Conservation (phyloP, 1,140 invertebrate species). For the Hypothenemus hampei region DNA sequence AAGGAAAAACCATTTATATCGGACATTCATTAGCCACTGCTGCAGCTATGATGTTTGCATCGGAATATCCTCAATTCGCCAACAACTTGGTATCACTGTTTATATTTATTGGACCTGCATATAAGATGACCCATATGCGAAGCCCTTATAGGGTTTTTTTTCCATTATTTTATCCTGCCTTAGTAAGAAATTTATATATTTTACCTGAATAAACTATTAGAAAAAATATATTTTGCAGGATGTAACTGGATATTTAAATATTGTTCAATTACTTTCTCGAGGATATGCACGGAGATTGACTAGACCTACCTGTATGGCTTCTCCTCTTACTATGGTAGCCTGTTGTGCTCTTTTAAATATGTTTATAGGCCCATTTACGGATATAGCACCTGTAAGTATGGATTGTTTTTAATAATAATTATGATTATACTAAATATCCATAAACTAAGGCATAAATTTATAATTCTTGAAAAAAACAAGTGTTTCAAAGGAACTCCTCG, state of each 20-base stretch:
- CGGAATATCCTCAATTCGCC: conserved; percentile 44
- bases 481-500: no score
- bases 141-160: conserved; percentile 37
- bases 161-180: conserved; percentile 31
- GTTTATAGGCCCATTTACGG: conserved; percentile 36
- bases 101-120: conserved; percentile 40
- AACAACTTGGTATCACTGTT: conserved; percentile 33
- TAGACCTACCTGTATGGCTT: conserved; percentile 34
- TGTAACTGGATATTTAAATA: conserved; percentile 29
- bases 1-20: conserved; percentile 50
- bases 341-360: conserved; percentile 34
- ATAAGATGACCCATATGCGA: conserved; percentile 37
- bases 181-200: conserved; percentile 20
- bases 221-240: conserved; percentile 26
- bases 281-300: conserved; percentile 30
- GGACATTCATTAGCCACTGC: conserved; percentile 50
- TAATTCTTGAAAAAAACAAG: no score
- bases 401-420: no score
- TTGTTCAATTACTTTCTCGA: conserved; percentile 34
- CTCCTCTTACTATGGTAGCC: conserved; percentile 32
- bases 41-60: conserved; percentile 46
- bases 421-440: no score
- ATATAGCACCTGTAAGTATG: conserved; percentile 36
- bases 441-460: no score
- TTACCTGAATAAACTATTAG: background rate